Conservation (phyloP, 2,888 invertebrate species). For the Cylindroiulus punctatus region DNA sequence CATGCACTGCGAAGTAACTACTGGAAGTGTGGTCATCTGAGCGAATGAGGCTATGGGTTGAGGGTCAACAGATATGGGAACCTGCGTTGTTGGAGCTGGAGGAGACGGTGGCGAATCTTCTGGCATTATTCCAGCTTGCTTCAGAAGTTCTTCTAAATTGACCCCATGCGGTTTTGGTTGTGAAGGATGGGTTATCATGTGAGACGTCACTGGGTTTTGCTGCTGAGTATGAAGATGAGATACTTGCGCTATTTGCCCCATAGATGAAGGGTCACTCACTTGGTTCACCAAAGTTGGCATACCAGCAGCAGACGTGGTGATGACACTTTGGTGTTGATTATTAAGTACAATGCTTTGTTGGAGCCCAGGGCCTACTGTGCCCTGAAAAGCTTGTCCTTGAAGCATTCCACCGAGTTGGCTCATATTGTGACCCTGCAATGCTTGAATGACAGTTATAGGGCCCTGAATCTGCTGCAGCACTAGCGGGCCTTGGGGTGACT, state of each 20-base stretch:
- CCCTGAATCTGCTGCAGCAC: conserved; percentile 70
- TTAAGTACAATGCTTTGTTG: conserved; percentile 57
- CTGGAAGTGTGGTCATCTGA: conserved; percentile 45
- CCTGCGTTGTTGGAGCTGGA: conserved; percentile 40
- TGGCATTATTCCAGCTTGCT: conserved; percentile 74
- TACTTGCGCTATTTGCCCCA: conserved; percentile 55
- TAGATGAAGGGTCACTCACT: conserved; percentile 1
- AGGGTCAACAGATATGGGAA: conserved; percentile 37
- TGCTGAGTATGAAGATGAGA: conserved; percentile 48
- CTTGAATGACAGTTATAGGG: conserved; percentile 65
- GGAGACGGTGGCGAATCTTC: conserved; percentile 68
- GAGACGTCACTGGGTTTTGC: conserved; percentile 51
- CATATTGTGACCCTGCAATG: conserved; percentile 56
- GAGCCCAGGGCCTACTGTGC: conserved; percentile 36
- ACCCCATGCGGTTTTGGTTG: conserved; percentile 57
- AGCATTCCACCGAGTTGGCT: conserved; percentile 48
- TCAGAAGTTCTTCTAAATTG: conserved; percentile 60
- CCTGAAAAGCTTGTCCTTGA: conserved; percentile 54
- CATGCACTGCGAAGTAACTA: conserved; percentile 45
- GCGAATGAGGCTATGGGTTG: conserved; percentile 51
- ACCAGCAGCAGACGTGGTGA: conserved; percentile 27
- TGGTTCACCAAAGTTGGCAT: conserved; percentile 44
- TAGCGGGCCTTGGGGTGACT: conserved; percentile 62
- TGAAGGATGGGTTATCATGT: conserved; percentile 61
- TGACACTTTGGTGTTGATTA: conserved; percentile 54